phyloP scores from a whole-genome alignment of 2,797 vertebrate genomes.

The Novumbra hubbsi region DNA sequence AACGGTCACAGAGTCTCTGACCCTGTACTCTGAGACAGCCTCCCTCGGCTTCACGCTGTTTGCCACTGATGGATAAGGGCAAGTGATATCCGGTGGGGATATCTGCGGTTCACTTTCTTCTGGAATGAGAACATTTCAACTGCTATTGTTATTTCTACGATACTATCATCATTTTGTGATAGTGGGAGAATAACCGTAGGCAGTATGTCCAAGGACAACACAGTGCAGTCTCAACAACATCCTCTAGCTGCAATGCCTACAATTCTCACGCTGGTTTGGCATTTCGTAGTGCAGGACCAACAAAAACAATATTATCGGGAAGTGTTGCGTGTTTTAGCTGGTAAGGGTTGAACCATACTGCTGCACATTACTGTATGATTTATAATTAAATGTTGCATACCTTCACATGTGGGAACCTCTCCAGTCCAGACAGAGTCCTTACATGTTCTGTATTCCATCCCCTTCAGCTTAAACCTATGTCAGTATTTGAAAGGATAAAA shows the following conservation, averaged over 20 bases:
- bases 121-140: neutral
- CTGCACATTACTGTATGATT: neutral
- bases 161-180: neutral
- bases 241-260: neutral
- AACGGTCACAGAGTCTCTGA: slow-evolving; percentile 15
- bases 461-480: slow-evolving; percentile 62
- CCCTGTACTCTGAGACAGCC: slow-evolving; percentile 5
- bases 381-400: slow-evolving; percentile 36
- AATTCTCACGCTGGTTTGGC: neutral
- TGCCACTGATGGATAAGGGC: slow-evolving; percentile 14
- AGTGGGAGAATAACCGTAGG: neutral
- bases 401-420: slow-evolving; percentile 56
- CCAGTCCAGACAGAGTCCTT: slow-evolving; percentile 58
- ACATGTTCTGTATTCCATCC: slow-evolving; percentile 54
- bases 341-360: neutral
- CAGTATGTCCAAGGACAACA: neutral
- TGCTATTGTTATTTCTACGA: neutral
- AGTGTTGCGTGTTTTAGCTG: neutral
- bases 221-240: neutral
- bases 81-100: neutral
- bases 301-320: neutral
- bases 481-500: neutral
- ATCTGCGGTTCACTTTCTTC: neutral
- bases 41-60: slow-evolving; percentile 8
- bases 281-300: neutral